Evolutionary conservation across 2,888 invertebrate genomes (phyloP), one percentile per base, ranked within the genome.

Genomic region (Portevinia maculata): DNA sequence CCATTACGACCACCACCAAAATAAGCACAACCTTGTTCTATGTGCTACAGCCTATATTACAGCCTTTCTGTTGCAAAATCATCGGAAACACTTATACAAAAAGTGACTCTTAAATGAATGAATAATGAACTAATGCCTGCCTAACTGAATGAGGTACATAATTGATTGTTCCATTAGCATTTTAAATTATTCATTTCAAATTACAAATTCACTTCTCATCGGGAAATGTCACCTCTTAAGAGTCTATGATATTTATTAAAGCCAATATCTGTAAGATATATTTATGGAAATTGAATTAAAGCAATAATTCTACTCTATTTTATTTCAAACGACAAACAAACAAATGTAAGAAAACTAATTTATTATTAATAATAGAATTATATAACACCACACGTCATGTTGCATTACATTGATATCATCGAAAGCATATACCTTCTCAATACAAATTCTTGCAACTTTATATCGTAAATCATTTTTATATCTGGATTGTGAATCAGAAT

Each of bases 381-480:
- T 13, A 39, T 15, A 39, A 2, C 2, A 24, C 24, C 24, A 46
- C 52, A 53, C 53, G n/a, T n/a, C n/a, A 53, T 24, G 24, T 44
- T 11, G 19, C 44, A 53, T 71, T 71, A 60, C 44, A 53, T 52
- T 32, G 62, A 60, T 60, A 15, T 32, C 17, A 53, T 48, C 37
- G 34, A 55, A 64, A 37, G 30, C 19, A 50, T 17, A 39, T n/a
- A n/a, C n/a, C n/a, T n/a, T n/a, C 28, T 21, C 15, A 57, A 34
- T 44, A 32, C 19, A 67, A 50, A 15, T 21, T 19, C 50, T 59
- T 34, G 15, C 34, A 48, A 24, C 24, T 55, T 46, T n/a, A 15
- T 28, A 60, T 83, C 81, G 76, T 83, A 78, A 71, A 83, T 83
- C 83, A 83, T 78, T 62, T 64, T 55, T 55, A 50, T 83, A 83